phyloP scores from a whole-genome alignment of 2,888 invertebrate genomes.

The Sycophila texana region DNA sequence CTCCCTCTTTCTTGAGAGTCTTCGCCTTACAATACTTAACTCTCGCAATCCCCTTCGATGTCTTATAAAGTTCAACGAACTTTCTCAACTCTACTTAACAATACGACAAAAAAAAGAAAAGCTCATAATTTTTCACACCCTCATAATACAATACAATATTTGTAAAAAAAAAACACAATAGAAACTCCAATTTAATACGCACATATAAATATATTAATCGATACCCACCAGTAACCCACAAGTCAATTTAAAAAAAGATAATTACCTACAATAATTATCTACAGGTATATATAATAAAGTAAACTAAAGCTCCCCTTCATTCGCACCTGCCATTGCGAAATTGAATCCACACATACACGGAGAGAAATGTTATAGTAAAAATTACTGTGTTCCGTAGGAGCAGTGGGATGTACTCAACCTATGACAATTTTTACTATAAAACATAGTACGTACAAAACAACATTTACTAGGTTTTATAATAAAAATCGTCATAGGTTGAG shows the following conservation, averaged over 20 bases:
- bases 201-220: not conserved
- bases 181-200: not conserved
- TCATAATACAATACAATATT: not conserved
- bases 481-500: no score
- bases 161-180: not conserved
- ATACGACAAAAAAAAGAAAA: not conserved
- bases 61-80: constrained; percentile 51
- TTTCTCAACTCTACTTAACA: not conserved
- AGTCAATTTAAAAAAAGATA: not conserved
- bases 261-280: not conserved
- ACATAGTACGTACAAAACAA: no score
- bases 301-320: no score
- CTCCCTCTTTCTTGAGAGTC: constrained; percentile 39
- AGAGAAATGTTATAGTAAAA: no score
- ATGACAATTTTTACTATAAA: no score
- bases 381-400: no score
- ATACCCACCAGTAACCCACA: not conserved
- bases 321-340: no score
- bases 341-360: no score
- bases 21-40: constrained; percentile 23
- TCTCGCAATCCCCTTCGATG: constrained; percentile 39
- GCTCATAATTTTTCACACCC: not conserved
- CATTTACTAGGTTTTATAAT: no score
- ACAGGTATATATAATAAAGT: not conserved
- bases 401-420: no score